These are phyloP conservation scores for Hippoglossus stenolepis DNA, from an alignment of 2,113 vertebrate genomes.

Conservation along the genomic window DNA sequence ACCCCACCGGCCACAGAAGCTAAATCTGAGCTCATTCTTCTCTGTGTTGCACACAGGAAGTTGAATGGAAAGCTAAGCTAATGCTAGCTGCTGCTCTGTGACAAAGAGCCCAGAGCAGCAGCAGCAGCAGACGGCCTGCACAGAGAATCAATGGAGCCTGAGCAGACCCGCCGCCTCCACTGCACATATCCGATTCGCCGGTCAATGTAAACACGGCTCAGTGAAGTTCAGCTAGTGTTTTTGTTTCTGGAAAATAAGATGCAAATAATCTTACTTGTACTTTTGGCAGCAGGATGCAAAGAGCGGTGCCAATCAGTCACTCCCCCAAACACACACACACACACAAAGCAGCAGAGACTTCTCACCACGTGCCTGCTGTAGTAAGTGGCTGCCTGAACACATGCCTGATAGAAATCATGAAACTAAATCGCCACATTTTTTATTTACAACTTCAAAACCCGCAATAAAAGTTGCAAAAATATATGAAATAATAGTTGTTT, in stretches of 20 bases:
- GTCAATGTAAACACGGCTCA: slow-evolving; percentile 45
- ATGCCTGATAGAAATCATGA: slow-evolving; percentile 25
- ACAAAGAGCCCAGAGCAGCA: slow-evolving; percentile 56
- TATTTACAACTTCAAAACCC: fast-evolving
- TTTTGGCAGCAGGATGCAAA: slow-evolving; percentile 57
- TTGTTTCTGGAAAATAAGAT: slow-evolving; percentile 35
- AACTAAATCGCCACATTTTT: fast-evolving
- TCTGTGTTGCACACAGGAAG: neutral
- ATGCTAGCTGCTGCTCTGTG: slow-evolving; percentile 33
- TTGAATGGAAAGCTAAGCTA: slow-evolving; percentile 37
- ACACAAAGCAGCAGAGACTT: neutral
- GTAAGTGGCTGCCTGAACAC: neutral
- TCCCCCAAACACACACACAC: slow-evolving; percentile 10
- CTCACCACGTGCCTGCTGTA: slow-evolving; percentile 17
- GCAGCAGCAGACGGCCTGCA: slow-evolving; percentile 46
- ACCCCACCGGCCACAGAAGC: no score
- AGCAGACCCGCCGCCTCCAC: neutral
- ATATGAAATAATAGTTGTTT: fast-evolving
- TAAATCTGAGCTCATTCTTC: no score
- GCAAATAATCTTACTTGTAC: slow-evolving; percentile 75
- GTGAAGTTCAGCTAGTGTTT: neutral
- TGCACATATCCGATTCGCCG: neutral
- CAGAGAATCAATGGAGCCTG: slow-evolving; percentile 6
- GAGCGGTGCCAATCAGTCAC: slow-evolving; percentile 17
- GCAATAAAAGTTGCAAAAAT: neutral